Base-by-base conservation (phyloP, 1,140 invertebrate genomes). In the Cotesia chilonis region DNA sequence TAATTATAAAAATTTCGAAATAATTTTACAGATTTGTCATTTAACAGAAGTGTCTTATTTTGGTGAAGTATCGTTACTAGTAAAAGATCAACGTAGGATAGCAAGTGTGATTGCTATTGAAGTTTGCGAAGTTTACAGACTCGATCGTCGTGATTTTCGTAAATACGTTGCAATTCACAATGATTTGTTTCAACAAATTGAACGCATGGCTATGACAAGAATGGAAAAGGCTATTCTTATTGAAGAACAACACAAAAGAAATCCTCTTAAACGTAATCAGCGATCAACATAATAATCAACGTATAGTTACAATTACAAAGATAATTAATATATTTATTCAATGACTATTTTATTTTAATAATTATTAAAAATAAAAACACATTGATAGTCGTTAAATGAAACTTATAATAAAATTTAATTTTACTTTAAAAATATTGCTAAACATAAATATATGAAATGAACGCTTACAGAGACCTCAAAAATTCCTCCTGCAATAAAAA, bases 11-110 rank as follows among this genome's bases (percentile, higher is more conserved):
- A n/a, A 37, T 38, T 17, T 38, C 28, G 1, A 28, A 20, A n/a
- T 66, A 38, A 12, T 66, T n/a, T 20, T n/a, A 5, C 28, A 89
- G 88, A 81, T 89, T 7, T 89, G 87, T 70, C 88, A 88, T 68
- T 78, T 89, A 61, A 84, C 88, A 17, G 88, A 89, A 72, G 89
- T 88, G 1, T 86, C 84, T 0, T 79, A 88, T 79, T 90, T 90
- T 71, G 89, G 89, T 0, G 89, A 89, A 77, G 79, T 88, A 35
- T 87, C 89, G 0, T 75, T 88, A 9, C 61, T 87, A 1, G 76
- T 85, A 3, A 78, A 82, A 28, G 84, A 88, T 70, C 81, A 82
- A 59, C 74, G 82, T 10, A 77, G 85, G 65, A 79, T 85, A 35
- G 87, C 88, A 0, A 85, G 77, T 17, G 78, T 87, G 0, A 70